Evolutionary conservation across 2,888 invertebrate genomes (phyloP).

Genomic region (Synanthedon andrenaeformis): DNA sequence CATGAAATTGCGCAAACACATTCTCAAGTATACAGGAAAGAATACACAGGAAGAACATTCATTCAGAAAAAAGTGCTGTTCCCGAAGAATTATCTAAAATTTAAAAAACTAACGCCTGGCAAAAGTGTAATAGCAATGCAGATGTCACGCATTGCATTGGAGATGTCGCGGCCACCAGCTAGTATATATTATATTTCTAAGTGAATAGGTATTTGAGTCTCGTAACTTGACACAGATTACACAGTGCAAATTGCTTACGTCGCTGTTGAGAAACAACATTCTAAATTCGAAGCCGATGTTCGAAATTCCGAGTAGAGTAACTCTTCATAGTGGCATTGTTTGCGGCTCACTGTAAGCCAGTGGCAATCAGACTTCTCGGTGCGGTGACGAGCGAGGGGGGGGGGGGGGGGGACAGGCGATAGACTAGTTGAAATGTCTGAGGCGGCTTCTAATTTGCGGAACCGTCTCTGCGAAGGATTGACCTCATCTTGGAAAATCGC

Average conservation of each 20-base stretch:
- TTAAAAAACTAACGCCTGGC: no score
- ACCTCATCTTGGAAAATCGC: conserved; percentile 30
- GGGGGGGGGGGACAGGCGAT: conserved; percentile 15
- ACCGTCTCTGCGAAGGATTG: conserved; percentile 33
- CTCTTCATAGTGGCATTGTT: conserved; percentile 50
- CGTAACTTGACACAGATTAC: conserved; percentile 14
- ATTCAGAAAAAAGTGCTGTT: no score
- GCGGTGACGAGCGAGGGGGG: conserved; percentile 9
- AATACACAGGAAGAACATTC: no score
- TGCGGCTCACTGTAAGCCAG: conserved; percentile 34
- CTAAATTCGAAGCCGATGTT: conserved; percentile 31
- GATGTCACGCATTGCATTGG: no score
- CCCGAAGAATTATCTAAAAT: no score
- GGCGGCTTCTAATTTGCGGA: conserved; percentile 48
- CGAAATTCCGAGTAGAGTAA: conserved; percentile 42
- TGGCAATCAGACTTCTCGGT: conserved; percentile 33
- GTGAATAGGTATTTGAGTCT: not conserved
- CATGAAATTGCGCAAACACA: no score
- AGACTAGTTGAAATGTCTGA: conserved; percentile 45
- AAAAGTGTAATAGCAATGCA: no score
- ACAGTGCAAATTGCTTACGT: conserved; percentile 40
- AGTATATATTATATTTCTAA: no score
- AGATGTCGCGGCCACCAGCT: no score
- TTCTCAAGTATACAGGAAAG: no score
- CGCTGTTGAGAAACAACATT: conserved; percentile 28